phyloP scores from a whole-genome alignment of 2,797 vertebrate species.

The Gallinago stenura region DNA sequence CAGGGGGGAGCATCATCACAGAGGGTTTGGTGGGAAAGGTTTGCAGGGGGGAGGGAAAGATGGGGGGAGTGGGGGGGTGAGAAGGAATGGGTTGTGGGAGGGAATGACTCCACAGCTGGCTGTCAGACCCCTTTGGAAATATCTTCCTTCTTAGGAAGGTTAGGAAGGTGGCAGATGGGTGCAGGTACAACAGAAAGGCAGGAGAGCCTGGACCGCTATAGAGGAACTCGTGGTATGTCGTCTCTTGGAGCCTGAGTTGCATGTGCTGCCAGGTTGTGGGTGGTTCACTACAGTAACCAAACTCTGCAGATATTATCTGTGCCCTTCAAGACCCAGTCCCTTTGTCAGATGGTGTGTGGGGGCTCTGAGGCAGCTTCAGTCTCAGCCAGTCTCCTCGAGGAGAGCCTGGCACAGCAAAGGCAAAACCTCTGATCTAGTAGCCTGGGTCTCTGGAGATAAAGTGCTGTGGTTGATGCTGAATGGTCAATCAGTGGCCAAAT shows the following conservation, averaged over 20 bases:
- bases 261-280: not conserved
- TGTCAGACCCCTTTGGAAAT: not conserved
- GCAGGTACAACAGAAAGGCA: not conserved
- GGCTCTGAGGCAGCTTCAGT: not conserved
- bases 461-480: conserved; percentile 5
- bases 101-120: not conserved
- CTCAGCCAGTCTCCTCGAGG: not conserved
- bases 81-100: not conserved
- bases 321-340: not conserved
- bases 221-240: rapidly evolving
- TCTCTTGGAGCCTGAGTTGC: not conserved
- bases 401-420: not conserved
- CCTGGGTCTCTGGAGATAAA: not conserved
- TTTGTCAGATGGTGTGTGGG: rapidly evolving
- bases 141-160: not conserved
- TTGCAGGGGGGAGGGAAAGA: not conserved
- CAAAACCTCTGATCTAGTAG: not conserved
- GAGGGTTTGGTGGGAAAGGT: not conserved
- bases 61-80: not conserved
- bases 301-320: not conserved
- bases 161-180: not conserved
- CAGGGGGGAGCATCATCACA: not conserved
- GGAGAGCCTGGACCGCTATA: not conserved
- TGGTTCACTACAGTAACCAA: conserved; percentile 32
- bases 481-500: not conserved